Conservation (phyloP, 2,797 vertebrate genomes). For the Toxotes lorentzi region DNA sequence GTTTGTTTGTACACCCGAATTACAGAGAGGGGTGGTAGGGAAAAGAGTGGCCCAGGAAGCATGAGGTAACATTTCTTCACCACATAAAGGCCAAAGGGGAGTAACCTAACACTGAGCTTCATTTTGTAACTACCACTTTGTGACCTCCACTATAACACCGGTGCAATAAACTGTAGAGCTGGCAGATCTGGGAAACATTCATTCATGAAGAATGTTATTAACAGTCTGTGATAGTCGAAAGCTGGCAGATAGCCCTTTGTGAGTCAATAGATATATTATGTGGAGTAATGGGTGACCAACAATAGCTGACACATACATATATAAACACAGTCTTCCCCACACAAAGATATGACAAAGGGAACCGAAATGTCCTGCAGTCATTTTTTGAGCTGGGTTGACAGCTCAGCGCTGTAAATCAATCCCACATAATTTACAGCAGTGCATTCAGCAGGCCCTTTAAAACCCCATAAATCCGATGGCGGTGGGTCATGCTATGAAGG, state of each 20-base stretch:
- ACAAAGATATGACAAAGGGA: slow-evolving; percentile 51
- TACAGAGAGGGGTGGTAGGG: slow-evolving; percentile 36
- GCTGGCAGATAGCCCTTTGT: slow-evolving; percentile 45
- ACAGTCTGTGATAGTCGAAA: slow-evolving; percentile 35
- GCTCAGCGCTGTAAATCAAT: slow-evolving; percentile 57
- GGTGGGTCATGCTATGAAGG: slow-evolving; percentile 31
- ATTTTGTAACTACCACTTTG: slow-evolving; percentile 15
- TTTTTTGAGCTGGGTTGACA: slow-evolving; percentile 44
- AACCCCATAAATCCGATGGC: slow-evolving; percentile 58
- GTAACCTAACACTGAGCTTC: slow-evolving; percentile 32
- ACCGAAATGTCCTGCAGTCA: slow-evolving; percentile 43
- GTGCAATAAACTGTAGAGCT: slow-evolving; percentile 17
- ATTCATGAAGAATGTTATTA: slow-evolving; percentile 61
- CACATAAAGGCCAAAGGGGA: slow-evolving; percentile 32
- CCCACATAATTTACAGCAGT: slow-evolving; percentile 47
- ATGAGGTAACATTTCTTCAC: slow-evolving; percentile 63
- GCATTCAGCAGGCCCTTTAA: slow-evolving; percentile 46
- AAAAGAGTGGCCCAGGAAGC: slow-evolving; percentile 40
- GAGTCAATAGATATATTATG: slow-evolving; percentile 49
- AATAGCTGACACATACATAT: slow-evolving; percentile 37
- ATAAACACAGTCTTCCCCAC: slow-evolving; percentile 37
- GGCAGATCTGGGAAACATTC: slow-evolving; percentile 30
- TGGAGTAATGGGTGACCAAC: slow-evolving; percentile 26
- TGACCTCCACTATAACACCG: slow-evolving; percentile 24
- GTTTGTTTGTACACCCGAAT: slow-evolving; percentile 67